Base-by-base conservation (phyloP, 2,113 vertebrate species). In the Emydura subglobosa region DNA sequence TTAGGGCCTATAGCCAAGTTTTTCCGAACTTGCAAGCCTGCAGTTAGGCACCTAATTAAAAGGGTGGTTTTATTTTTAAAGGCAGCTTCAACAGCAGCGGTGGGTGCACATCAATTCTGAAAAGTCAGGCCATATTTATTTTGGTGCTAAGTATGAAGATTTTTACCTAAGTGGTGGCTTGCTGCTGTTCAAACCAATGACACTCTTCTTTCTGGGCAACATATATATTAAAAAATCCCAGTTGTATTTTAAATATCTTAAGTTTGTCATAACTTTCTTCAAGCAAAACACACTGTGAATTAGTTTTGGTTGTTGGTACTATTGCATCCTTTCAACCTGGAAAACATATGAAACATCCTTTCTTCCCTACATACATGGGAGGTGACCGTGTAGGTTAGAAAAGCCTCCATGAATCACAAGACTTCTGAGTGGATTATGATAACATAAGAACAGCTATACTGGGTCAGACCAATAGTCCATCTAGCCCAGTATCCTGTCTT, bases 21-120 rank as follows among this genome's bases (percentile, higher is more conserved):
- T 86, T 93, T 83, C 49, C 50, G 89, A 91, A 87, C 10, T 2
- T 1, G 47, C n/a, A 21, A 91, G 29, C 76, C 47, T 44, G 22
- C 31, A 93, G 25, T 81, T 82, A 95, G 87, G 65, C 12, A 84
- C 11, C 14, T 78, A 80, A 89, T 86, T 89, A 88, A 96, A 96
- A 92, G 49, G 5, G 2, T 10, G 79, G 74, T 24, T n/a, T 53
- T 0, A 79, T 88, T 91, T 68, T 74, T 6, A 1, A 93, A 87
- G 50, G 13, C 34, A n/a, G 13, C 34, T 19, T 68, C 34, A 68
- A 68, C 31, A 27, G 74, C 12, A 86, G n/a, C 57, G 39, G 42
- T 49, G 10, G 88, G 93, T n/a, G 84, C 39, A 84, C 39, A 68
- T 22, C 55, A 34, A 29, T 93, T 90, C 91, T 86, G 0, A 76